Conservation (phyloP, 2,113 vertebrate genomes). For the Solenodon paradoxus region DNA sequence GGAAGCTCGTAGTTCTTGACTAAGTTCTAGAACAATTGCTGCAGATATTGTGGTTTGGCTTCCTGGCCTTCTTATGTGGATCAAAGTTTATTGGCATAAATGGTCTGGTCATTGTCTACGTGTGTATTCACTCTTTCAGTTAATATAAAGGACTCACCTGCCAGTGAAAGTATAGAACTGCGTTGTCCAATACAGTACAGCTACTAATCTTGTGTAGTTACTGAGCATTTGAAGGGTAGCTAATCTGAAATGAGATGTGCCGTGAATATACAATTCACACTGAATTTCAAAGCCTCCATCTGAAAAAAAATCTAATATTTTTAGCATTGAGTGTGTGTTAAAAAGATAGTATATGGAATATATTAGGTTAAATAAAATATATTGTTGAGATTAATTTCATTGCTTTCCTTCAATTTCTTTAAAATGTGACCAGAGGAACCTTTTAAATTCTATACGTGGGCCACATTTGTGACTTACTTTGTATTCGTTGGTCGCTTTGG, state of each 20-base stretch:
- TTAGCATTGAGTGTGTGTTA: background rate
- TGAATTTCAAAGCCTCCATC: background rate
- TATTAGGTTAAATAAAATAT: background rate
- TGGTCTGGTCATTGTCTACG: background rate
- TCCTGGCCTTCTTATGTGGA: background rate
- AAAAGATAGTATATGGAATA: background rate
- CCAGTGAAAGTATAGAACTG: background rate
- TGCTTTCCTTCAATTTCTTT: background rate
- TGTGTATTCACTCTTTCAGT: background rate
- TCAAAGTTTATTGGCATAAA: background rate
- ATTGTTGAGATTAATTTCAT: background rate
- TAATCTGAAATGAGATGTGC: background rate
- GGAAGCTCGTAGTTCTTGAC: background rate
- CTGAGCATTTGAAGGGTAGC: background rate
- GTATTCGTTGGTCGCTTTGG: background rate
- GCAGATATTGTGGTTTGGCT: background rate
- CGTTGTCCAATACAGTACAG: accelerated
- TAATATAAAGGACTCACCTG: background rate
- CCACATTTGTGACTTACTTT: background rate
- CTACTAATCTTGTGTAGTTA: background rate
- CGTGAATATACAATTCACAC: background rate
- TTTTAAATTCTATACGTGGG: background rate
- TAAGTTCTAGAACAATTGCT: background rate
- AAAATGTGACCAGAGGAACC: background rate
- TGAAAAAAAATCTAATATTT: background rate